Evolutionary conservation across 2,113 vertebrate species (phyloP).

Genomic region (Embiotoca jacksoni): DNA sequence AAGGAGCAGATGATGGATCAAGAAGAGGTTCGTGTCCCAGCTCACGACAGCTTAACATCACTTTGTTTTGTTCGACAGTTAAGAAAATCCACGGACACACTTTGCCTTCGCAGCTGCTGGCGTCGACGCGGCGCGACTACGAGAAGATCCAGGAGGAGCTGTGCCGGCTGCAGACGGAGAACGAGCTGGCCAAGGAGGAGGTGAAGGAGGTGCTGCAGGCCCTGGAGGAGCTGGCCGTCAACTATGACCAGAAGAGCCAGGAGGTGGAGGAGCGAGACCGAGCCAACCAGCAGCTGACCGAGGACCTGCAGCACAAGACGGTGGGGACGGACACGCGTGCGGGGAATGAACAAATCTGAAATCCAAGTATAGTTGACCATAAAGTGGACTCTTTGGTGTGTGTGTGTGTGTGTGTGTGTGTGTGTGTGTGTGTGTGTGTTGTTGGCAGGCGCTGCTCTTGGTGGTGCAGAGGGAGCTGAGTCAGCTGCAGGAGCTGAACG

Average conservation of each 20-base stretch:
- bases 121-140: constrained; percentile 91
- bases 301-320: constrained; percentile 92
- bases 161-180: constrained; percentile 92
- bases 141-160: constrained; percentile 95
- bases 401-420: not conserved
- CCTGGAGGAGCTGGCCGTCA: constrained; percentile 94
- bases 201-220: constrained; percentile 97
- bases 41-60: too few species aligned
- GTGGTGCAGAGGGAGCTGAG: constrained; percentile 88
- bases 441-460: constrained; percentile 83
- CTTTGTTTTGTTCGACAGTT: too few species aligned
- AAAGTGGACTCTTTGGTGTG: not conserved
- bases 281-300: constrained; percentile 88
- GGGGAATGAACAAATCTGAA: too few species aligned
- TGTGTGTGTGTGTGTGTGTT: not conserved
- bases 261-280: constrained; percentile 89
- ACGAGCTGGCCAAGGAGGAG: constrained; percentile 93
- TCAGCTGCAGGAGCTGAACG: constrained; percentile 91
- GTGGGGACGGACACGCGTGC: constrained; percentile 56
- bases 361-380: too few species aligned
- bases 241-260: constrained; percentile 95
- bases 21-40: constrained; percentile 57
- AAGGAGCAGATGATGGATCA: constrained; percentile 76
- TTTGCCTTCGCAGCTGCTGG: constrained; percentile 85
- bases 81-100: too few species aligned